Evolutionary conservation across 2,113 vertebrate genomes (phyloP), one percentile per base, ranked within the genome.

Genomic region (Australoheros scitulus): DNA sequence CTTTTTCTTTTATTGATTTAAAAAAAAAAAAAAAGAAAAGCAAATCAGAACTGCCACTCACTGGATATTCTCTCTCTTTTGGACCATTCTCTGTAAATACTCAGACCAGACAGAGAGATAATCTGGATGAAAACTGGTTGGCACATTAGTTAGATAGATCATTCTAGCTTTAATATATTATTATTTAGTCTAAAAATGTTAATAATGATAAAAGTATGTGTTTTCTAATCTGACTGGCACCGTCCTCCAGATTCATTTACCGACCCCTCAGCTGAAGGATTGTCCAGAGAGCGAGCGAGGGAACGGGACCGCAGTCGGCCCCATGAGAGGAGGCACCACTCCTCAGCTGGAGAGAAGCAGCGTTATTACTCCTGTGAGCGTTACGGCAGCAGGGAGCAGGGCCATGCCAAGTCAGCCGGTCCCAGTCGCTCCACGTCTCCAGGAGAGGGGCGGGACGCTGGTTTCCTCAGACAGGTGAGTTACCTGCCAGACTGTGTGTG

Each of bases 291-390:
- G 61, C 96, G 96, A 80, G 97, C 96, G 34, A 96, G 96, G 64
- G 98, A 98, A 82, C 96, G 96, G 22, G 97, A 98, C 56, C 96
- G 98, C 0, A 97, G 98, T 14, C 95, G 98, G 18, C 97, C 98
- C 13, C 97, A 99, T 20, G 98, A 99, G 92, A 95, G 98, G 87
- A 97, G 97, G 91, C 97, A 98, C 55, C 97, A 97, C 2, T 97
- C 97, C 15, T 97, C 97, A 0, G 96, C 91, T 0, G 95, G 95
- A 17, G 94, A 97, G 92, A 98, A 98, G 94, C 97, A 99, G 86
- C 97, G 97, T 20, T 99, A 98, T 93, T 99, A 98, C 88, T 99
- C 98, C 41, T 99, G 98, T 0, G 98, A 99, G 87, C 97, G 97
- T 63, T 99, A 98, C 0, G 96, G 97, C 88, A 96, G 96, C 94